Conservation (phyloP, 2,113 vertebrate species). For the Megaceryle maxima region DNA sequence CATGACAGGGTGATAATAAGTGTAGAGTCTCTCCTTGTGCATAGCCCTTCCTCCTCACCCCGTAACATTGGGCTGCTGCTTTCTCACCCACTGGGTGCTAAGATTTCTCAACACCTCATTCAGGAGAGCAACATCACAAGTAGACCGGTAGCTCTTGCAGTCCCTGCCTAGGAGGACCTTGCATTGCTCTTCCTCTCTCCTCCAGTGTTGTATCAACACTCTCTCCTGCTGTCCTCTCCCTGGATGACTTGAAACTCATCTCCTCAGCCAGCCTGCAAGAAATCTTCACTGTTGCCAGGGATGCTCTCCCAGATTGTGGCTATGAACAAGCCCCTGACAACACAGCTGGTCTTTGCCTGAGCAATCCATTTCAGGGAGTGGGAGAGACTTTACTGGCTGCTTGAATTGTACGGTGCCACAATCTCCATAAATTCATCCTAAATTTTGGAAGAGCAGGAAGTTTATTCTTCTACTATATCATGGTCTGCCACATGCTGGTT, state of each 20-base stretch:
- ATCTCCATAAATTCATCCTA: neutral
- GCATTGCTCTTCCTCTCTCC: neutral
- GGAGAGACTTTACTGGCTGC: neutral
- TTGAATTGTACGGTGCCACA: neutral
- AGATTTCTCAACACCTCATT: neutral
- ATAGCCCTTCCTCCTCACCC: neutral
- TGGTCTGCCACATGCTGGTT: neutral
- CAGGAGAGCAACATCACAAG: neutral
- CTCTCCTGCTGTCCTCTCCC: neutral
- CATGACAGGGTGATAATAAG: neutral
- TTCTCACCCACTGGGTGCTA: neutral
- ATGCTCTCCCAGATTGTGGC: neutral
- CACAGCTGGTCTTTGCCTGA: neutral
- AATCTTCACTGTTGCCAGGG: neutral
- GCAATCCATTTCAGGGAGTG: neutral
- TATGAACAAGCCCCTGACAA: neutral
- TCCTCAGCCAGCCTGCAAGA: neutral
- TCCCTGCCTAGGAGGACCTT: neutral
- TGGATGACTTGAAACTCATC: neutral
- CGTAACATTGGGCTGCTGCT: neutral
- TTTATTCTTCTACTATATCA: neutral
- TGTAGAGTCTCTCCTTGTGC: neutral
- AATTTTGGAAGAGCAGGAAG: neutral
- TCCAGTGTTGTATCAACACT: neutral
- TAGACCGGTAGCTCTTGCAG: no score